Percentiles rank a stretch among this genome's conserved stretches.
Evolutionary conservation across 2,888 invertebrate genomes (phyloP).

Genomic region (Meloe dianella): DNA sequence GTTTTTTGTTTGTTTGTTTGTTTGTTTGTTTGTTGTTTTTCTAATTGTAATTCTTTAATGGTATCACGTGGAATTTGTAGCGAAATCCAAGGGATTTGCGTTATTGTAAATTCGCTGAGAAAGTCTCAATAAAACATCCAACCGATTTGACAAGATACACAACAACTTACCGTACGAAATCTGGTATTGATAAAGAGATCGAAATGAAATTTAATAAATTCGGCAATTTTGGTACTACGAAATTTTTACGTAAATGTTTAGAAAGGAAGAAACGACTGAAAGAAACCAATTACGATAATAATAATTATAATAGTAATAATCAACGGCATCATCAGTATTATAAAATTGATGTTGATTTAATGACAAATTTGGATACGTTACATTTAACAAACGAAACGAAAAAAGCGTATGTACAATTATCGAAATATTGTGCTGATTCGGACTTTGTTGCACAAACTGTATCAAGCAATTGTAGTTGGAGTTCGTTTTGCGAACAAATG

Average conservation of each 20-base stretch:
- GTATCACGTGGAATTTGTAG: too few species aligned
- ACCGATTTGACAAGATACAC: conserved; percentile 13
- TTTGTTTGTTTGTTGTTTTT: not conserved
- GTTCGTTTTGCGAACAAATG: conserved; percentile 32
- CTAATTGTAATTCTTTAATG: too few species aligned
- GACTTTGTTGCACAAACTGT: conserved; percentile 25
- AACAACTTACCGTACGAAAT: conserved; percentile 12
- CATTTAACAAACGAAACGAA: conserved; percentile 14
- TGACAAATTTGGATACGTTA: conserved; percentile 15
- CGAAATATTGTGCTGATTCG: conserved; percentile 25
- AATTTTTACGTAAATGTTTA: conserved; percentile 16
- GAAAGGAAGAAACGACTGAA: conserved; percentile 16
- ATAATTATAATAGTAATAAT: not conserved
- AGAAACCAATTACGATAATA: conserved; percentile 16
- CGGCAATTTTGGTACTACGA: conserved; percentile 20
- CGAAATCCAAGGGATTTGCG: conserved; percentile 41
- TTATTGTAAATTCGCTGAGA: conserved; percentile 41
- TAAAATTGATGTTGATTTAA: conserved; percentile 14
- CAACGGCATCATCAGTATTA: conserved; percentile 11
- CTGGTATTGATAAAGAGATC: conserved; percentile 7
- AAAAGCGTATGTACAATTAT: conserved; percentile 23
- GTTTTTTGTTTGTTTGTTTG: not conserved
- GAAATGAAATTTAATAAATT: conserved; percentile 21
- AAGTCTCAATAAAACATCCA: conserved; percentile 15
- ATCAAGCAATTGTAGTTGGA: conserved; percentile 19